Evolutionary conservation across 2,113 vertebrate genomes (phyloP).

Genomic region (Dromiciops gliroides): DNA sequence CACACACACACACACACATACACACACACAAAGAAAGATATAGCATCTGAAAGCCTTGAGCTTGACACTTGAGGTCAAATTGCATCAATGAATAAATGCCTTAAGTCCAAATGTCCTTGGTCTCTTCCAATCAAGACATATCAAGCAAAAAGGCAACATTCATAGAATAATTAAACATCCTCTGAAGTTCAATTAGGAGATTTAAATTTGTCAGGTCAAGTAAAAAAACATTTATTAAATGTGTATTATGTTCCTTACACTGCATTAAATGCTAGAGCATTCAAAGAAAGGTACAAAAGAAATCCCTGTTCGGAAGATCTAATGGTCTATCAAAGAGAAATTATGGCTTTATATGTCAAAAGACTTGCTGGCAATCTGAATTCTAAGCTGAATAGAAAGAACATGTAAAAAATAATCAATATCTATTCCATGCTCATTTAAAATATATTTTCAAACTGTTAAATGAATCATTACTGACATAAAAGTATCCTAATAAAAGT

Average conservation of each 20-base stretch:
- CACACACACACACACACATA: rapidly evolving
- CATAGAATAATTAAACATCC: neutral
- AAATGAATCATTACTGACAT: neutral
- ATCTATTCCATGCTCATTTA: neutral
- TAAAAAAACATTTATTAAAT: neutral
- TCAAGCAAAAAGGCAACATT: neutral
- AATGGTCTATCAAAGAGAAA: neutral
- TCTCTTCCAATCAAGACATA: neutral
- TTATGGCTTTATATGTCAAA: neutral
- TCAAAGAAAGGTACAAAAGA: neutral
- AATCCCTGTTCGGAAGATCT: neutral
- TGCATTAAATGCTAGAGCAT: neutral
- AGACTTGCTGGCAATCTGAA: neutral
- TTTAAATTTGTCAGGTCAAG: neutral
- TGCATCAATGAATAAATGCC: neutral
- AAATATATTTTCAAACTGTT: neutral
- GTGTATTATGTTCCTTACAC: neutral
- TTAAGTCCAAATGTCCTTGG: neutral
- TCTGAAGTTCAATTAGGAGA: neutral
- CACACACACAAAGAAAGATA: neutral
- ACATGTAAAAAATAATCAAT: neutral
- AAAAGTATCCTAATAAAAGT: neutral
- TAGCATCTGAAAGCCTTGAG: neutral
- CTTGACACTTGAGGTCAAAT: neutral
- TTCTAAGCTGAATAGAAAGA: neutral